Percentiles rank a stretch among this genome's conserved stretches.
Conservation (phyloP, 2,797 vertebrate species). For the Pseudocheirus occidentalis region DNA sequence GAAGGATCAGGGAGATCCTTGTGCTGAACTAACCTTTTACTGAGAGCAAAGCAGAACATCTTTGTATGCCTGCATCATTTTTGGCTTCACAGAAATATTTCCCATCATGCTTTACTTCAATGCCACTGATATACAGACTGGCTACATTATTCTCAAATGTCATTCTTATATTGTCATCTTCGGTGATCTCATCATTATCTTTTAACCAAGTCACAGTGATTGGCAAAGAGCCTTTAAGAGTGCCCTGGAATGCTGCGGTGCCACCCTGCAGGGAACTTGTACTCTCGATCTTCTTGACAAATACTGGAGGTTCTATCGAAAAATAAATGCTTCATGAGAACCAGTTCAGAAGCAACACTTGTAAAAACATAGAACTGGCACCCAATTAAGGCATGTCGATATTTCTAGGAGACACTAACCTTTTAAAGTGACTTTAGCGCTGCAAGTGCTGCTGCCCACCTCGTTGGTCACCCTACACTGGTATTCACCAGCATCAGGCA, state of each 20-base stretch:
- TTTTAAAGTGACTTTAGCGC: slow-evolving; percentile 92
- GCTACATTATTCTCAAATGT: slow-evolving; percentile 92
- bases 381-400: neutral
- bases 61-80: slow-evolving; percentile 97
- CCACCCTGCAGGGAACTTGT: slow-evolving; percentile 90
- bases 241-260: slow-evolving; percentile 91
- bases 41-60: slow-evolving; percentile 91
- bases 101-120: slow-evolving; percentile 92
- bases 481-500: slow-evolving; percentile 91
- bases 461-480: slow-evolving; percentile 94
- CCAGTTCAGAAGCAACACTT: slow-evolving; percentile 35
- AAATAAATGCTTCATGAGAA: slow-evolving; percentile 71
- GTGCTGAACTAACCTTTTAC: slow-evolving; percentile 94
- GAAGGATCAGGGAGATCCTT: neutral
- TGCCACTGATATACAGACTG: slow-evolving; percentile 89
- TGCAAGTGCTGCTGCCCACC: slow-evolving; percentile 92
- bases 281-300: slow-evolving; percentile 93
- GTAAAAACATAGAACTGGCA: slow-evolving; percentile 6
- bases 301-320: slow-evolving; percentile 93
- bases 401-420: slow-evolving; percentile 88
- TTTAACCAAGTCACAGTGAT: slow-evolving; percentile 95
- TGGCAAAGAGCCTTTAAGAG: slow-evolving; percentile 93
- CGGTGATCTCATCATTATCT: slow-evolving; percentile 95
- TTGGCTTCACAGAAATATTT: slow-evolving; percentile 97
- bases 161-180: slow-evolving; percentile 92